Conservation (phyloP, 2,113 vertebrate genomes). For the Actinemys pallida region DNA sequence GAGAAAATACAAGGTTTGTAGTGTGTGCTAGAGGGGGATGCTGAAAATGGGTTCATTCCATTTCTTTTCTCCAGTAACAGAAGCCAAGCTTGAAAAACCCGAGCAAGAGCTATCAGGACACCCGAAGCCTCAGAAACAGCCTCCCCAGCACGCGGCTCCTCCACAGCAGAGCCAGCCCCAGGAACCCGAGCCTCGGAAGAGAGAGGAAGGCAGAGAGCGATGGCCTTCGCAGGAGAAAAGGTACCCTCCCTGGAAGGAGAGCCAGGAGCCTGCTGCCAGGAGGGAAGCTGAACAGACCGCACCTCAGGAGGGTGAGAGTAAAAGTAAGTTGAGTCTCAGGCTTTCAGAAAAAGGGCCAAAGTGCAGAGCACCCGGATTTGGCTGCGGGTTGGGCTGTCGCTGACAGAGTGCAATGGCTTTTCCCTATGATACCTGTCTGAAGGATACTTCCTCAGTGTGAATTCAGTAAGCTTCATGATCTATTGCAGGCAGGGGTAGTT, state of each 20-base stretch:
- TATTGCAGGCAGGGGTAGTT: not conserved
- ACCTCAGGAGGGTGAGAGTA: slow-evolving; percentile 80
- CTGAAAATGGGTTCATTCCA: not conserved
- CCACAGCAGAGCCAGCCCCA: slow-evolving; percentile 79
- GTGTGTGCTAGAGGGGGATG: not conserved
- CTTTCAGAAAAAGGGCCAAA: not conserved
- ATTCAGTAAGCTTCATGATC: not conserved
- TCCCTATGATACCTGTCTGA: not conserved
- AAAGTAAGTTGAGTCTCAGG: slow-evolving; percentile 77
- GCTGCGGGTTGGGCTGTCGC: not conserved
- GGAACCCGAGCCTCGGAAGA: slow-evolving; percentile 79
- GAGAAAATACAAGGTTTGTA: not conserved
- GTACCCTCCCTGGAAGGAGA: slow-evolving; percentile 69
- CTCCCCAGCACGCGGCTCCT: slow-evolving; percentile 35
- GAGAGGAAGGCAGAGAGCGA: slow-evolving; percentile 78
- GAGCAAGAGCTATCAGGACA: slow-evolving; percentile 76
- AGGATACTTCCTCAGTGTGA: not conserved
- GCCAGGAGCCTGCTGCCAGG: slow-evolving; percentile 68
- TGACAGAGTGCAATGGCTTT: not conserved
- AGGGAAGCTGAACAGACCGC: slow-evolving; percentile 75
- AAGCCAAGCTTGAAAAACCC: slow-evolving; percentile 72
- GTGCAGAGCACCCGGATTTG: not conserved
- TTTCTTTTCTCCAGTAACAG: slow-evolving; percentile 66
- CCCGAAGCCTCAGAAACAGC: slow-evolving; percentile 74
- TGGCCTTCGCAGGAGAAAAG: slow-evolving; percentile 76